Percentiles rank a stretch among this genome's conserved stretches.
Evolutionary conservation across 2,797 vertebrate genomes (phyloP).

Genomic region (Prionace glauca): DNA sequence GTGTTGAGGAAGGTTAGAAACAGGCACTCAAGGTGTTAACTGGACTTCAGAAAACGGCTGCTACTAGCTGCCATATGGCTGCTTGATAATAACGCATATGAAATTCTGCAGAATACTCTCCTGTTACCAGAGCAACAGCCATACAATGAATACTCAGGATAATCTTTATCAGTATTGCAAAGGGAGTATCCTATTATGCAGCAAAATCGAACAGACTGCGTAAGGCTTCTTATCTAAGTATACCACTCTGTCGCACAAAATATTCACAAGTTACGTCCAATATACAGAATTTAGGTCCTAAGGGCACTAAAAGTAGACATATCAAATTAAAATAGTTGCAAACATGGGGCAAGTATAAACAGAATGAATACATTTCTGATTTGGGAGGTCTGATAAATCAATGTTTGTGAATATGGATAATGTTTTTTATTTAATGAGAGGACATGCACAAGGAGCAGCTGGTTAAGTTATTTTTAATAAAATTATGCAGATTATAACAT

Average conservation of each 20-base stretch:
- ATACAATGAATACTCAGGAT: constrained; percentile 8
- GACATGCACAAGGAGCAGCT: background rate
- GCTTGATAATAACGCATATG: background rate
- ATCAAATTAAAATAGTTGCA: constrained; percentile 9
- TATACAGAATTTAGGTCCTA: background rate
- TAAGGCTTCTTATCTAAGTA: background rate
- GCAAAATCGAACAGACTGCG: background rate
- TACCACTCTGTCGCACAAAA: background rate
- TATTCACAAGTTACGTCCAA: background rate
- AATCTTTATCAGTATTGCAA: constrained; percentile 31
- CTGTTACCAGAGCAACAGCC: constrained; percentile 30
- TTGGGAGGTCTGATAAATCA: background rate
- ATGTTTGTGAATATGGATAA: background rate
- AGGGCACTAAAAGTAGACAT: background rate
- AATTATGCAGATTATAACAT: background rate
- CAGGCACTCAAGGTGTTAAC: background rate
- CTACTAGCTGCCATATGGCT: constrained; percentile 22
- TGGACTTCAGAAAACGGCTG: background rate
- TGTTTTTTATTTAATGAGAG: background rate
- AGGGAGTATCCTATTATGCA: background rate
- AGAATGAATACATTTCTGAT: background rate
- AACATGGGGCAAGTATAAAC: background rate
- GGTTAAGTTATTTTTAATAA: background rate
- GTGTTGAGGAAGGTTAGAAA: background rate
- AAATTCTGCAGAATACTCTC: background rate